Percentiles rank a stretch among this genome's conserved stretches.
Conservation (phyloP, 2,888 invertebrate genomes). For the Amiota communis region DNA sequence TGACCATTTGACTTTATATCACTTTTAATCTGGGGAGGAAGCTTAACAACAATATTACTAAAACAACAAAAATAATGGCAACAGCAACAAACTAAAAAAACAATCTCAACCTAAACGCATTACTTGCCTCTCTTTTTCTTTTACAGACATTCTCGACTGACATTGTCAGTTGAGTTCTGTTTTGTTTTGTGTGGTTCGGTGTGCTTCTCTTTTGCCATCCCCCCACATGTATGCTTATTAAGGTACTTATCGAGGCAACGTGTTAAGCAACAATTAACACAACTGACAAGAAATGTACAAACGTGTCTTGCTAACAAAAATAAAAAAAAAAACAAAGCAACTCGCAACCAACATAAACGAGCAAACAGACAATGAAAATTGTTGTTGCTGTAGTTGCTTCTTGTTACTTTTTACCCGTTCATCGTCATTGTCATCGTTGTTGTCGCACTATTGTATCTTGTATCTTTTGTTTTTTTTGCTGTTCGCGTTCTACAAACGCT, state of each 20-base stretch:
- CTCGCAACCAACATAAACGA: slow-evolving; percentile 9
- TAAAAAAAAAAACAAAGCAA: slow-evolving; percentile 12
- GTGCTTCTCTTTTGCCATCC: too few relatives aligned
- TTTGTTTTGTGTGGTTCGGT: too few relatives aligned
- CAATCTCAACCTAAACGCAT: too few relatives aligned
- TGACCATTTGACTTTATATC: too few relatives aligned
- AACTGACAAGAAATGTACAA: slow-evolving; percentile 28
- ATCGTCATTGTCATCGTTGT: slow-evolving; percentile 3
- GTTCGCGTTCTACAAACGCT: slow-evolving; percentile 15
- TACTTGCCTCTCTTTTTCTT: too few relatives aligned
- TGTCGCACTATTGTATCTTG: background rate
- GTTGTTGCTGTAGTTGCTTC: background rate
- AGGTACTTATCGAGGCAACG: slow-evolving; percentile 24
- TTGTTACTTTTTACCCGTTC: background rate
- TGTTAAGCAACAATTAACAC: slow-evolving; percentile 30
- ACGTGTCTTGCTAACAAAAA: slow-evolving; percentile 20
- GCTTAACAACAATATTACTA: too few relatives aligned
- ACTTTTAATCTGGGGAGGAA: too few relatives aligned
- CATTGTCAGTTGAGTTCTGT: too few relatives aligned
- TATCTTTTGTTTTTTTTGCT: too few relatives aligned
- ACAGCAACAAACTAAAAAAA: too few relatives aligned
- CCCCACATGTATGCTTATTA: background rate
- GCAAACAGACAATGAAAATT: slow-evolving; percentile 26
- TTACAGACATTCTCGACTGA: too few relatives aligned
- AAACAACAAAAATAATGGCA: too few relatives aligned